phyloP scores from a whole-genome alignment of 2,113 vertebrate genomes.

The Menidia beryllina region DNA sequence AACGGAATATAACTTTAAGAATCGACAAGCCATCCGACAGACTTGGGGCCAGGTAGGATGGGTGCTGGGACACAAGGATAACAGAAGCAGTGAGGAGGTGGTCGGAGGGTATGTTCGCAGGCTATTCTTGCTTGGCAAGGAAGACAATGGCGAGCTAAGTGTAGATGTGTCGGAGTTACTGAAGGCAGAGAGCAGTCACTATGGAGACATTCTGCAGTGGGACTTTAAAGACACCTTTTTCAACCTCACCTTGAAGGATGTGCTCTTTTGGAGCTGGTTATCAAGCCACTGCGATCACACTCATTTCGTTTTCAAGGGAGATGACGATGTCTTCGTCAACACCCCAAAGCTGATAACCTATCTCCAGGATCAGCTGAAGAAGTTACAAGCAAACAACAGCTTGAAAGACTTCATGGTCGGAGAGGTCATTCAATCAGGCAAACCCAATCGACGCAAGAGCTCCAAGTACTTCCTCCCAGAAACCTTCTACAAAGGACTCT shows the following conservation, averaged over 20 bases:
- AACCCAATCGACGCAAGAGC: conserved; percentile 30
- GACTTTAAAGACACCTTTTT: conserved; percentile 83
- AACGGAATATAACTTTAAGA: conserved; percentile 61
- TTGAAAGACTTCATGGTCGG: conserved; percentile 76
- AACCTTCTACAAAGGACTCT: conserved; percentile 77
- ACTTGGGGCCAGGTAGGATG: conserved; percentile 77
- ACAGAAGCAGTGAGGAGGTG: not conserved
- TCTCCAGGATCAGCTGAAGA: conserved; percentile 56
- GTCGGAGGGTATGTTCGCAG: conserved; percentile 65
- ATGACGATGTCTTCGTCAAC: conserved; percentile 83
- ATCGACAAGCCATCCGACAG: conserved; percentile 77
- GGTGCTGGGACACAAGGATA: conserved; percentile 36
- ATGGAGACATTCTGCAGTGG: conserved; percentile 83
- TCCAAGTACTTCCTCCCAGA: conserved; percentile 82
- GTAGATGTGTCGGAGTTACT: conserved; percentile 29
- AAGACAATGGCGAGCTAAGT: not conserved
- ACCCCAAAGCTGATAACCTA: conserved; percentile 68
- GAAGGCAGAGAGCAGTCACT: conserved; percentile 51
- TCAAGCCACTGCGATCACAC: conserved; percentile 44
- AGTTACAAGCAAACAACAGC: not conserved
- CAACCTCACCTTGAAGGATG: conserved; percentile 84
- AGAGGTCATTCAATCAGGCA: conserved; percentile 59
- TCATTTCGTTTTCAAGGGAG: conserved; percentile 81
- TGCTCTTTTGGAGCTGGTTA: conserved; percentile 84
- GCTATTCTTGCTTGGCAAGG: conserved; percentile 79